Percentiles rank a stretch among this genome's conserved stretches.
These are phyloP conservation scores for Triplophysa yarkandensis DNA, from an alignment of 2,797 vertebrate species.

Conservation along the genomic window DNA sequence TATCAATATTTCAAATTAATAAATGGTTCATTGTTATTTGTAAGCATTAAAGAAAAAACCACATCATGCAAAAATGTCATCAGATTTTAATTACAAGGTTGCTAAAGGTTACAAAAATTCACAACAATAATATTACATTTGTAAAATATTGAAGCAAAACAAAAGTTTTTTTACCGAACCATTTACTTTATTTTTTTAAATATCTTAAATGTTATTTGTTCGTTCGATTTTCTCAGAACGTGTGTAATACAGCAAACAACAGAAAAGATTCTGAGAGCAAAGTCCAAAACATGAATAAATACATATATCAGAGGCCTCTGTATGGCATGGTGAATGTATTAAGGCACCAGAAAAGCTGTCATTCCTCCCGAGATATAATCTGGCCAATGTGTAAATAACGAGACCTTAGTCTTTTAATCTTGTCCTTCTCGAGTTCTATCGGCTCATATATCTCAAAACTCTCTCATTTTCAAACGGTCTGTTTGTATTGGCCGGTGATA, in stretches of 20 bases:
- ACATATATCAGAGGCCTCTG: too few species aligned
- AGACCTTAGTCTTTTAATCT: slow-evolving; percentile 45
- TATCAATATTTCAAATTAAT: too few species aligned
- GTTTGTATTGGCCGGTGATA: slow-evolving; percentile 55
- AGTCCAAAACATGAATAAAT: background rate
- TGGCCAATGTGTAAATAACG: slow-evolving; percentile 36
- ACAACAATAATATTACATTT: too few species aligned
- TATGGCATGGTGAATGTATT: slow-evolving; percentile 11
- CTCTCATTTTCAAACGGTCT: slow-evolving; percentile 46
- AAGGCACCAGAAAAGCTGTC: slow-evolving; percentile 2
- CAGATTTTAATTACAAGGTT: too few species aligned
- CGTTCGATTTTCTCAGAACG: too few species aligned
- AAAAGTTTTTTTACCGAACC: too few species aligned
- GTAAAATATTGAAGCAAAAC: too few species aligned
- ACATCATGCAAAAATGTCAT: background rate
- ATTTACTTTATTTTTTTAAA: too few species aligned
- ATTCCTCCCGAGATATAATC: background rate
- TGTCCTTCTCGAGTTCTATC: slow-evolving; percentile 39
- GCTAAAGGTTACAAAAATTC: background rate
- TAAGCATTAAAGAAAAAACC: background rate
- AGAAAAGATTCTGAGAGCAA: background rate
- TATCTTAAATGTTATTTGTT: too few species aligned
- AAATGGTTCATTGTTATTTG: too few species aligned
- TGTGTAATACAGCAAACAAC: background rate
- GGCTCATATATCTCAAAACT: slow-evolving; percentile 54